Conservation (phyloP, 2,113 vertebrate genomes). For the Grus americana region DNA sequence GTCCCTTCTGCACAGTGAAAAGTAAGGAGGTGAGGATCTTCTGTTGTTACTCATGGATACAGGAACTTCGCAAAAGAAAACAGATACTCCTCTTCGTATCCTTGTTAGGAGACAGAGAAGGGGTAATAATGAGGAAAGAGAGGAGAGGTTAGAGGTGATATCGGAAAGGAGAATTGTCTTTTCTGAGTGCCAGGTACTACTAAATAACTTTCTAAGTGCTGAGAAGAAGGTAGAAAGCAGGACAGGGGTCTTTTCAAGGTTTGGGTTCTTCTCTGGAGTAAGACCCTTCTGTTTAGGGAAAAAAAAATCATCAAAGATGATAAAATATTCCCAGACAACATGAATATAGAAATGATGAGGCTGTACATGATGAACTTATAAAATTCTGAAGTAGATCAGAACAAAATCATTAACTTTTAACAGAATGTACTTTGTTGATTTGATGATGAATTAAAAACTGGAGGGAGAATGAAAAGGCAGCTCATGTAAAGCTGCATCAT, state of each 20-base stretch:
- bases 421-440: not conserved
- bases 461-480: not conserved
- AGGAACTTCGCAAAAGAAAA: not conserved
- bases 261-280: not conserved
- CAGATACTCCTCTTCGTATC: not conserved
- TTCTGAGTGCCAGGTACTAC: not conserved
- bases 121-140: not conserved
- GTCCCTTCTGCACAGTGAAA: not conserved
- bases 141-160: not conserved
- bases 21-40: not conserved
- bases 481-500: constrained; percentile 17
- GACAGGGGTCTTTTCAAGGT: not conserved
- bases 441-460: not conserved
- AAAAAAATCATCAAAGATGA: not conserved
- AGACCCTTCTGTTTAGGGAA: not conserved
- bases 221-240: not conserved
- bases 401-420: constrained; percentile 24
- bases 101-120: not conserved
- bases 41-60: not conserved
- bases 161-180: not conserved
- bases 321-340: not conserved
- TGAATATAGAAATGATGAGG: not conserved
- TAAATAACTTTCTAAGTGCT: not conserved
- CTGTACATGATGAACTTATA: not conserved
- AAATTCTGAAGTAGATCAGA: not conserved